A percentile compares a stretch with the other conserved stretches of the same genome.
Conservation (phyloP, 2,113 vertebrate genomes). For the Scortum barcoo region DNA sequence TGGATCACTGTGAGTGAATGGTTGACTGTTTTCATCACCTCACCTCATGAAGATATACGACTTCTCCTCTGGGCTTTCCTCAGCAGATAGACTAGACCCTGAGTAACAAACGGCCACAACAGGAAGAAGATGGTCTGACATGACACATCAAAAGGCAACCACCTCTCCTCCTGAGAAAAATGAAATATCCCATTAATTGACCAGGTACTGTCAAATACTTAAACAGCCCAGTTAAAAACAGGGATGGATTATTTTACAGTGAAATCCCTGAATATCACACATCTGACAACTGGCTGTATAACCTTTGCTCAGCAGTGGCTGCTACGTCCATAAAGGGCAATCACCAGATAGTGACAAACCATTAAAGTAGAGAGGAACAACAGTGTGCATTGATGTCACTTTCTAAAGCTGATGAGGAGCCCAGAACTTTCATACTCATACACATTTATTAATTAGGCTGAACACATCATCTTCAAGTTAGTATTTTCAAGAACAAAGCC, state of each 20-base stretch:
- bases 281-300: background rate
- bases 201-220: background rate
- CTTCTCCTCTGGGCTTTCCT: slow-evolving; percentile 83
- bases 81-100: slow-evolving; percentile 88
- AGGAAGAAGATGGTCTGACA: slow-evolving; percentile 87
- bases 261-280: background rate
- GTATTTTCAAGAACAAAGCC: background rate
- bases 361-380: too few relatives aligned
- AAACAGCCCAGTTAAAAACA: background rate
- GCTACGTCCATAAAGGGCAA: too few relatives aligned
- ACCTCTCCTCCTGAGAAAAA: slow-evolving; percentile 71
- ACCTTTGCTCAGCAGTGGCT: background rate
- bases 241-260: background rate
- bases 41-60: slow-evolving; percentile 60
- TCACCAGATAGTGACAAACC: too few relatives aligned
- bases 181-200: slow-evolving; percentile 14
- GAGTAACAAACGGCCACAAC: slow-evolving; percentile 93
- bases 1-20: background rate
- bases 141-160: slow-evolving; percentile 80
- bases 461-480: background rate
- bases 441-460: too few relatives aligned
- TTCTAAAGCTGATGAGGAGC: background rate
- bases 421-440: background rate
- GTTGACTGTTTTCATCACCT: background rate
- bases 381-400: too few relatives aligned